Conservation (phyloP, 1,140 invertebrate genomes). For the Drosophila obscura region DNA sequence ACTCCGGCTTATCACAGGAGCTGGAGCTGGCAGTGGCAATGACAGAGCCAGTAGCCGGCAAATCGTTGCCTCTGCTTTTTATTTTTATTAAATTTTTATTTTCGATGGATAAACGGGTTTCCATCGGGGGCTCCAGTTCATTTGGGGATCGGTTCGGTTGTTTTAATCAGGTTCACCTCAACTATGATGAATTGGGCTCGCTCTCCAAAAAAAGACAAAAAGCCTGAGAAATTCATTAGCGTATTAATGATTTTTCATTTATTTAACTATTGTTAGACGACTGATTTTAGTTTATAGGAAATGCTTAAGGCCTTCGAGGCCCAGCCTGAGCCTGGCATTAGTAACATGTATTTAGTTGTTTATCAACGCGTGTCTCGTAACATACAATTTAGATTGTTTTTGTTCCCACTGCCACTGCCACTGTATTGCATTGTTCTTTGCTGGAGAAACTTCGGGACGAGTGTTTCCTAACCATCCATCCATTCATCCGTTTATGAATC, state of each 20-base stretch:
- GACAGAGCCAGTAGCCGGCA: conserved; percentile 28
- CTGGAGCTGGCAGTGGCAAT: conserved; percentile 19
- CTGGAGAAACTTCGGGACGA: not conserved
- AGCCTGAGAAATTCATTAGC: not conserved
- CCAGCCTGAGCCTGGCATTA: conserved; percentile 6
- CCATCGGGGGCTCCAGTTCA: conserved; percentile 16
- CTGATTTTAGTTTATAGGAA: too few species aligned
- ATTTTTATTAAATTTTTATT: conserved; percentile 7
- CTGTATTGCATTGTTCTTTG: conserved; percentile 26
- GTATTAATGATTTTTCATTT: conserved; percentile 4
- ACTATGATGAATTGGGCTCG: conserved; percentile 15
- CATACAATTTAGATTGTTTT: not conserved
- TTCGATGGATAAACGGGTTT: conserved; percentile 41
- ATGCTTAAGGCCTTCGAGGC: not conserved
- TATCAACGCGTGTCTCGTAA: conserved; percentile 2
- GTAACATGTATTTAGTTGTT: conserved; percentile 4
- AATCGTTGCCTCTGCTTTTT: conserved; percentile 8
- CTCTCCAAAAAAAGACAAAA: conserved; percentile 1
- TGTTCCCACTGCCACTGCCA: conserved; percentile 9
- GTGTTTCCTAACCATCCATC: not conserved
- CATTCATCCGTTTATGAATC: conserved; percentile 9
- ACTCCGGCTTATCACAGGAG: conserved; percentile 33
- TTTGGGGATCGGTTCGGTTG: conserved; percentile 21
- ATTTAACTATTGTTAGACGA: not conserved
- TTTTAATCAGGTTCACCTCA: conserved; percentile 38